Conservation (phyloP, 2,797 vertebrate genomes). For the Prunella strophiata region DNA sequence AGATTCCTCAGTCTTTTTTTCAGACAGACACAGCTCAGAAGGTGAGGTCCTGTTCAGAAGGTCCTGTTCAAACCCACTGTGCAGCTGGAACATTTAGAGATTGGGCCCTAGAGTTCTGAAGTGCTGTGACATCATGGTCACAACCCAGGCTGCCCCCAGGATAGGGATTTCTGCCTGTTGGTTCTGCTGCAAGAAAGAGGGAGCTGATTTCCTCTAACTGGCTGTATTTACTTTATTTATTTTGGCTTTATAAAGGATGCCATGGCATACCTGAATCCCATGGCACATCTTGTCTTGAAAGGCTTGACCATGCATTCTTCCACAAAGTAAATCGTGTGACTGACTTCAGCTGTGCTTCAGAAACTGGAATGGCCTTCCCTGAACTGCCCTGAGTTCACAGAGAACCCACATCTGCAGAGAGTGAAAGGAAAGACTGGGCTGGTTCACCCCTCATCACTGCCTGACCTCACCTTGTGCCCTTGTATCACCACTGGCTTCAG, state of each 20-base stretch:
- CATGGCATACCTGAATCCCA: neutral
- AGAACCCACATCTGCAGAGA: neutral
- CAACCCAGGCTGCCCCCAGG: neutral
- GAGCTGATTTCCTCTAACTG: neutral
- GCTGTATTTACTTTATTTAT: neutral
- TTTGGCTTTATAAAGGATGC: neutral
- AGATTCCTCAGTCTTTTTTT: neutral
- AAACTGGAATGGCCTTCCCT: neutral
- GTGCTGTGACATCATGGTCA: neutral
- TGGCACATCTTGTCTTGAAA: neutral
- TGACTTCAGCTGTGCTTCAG: neutral
- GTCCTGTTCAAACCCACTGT: neutral
- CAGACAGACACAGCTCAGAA: neutral
- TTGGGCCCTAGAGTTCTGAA: neutral
- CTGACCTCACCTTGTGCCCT: neutral
- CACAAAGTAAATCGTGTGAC: rapidly evolving
- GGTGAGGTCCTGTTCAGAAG: neutral
- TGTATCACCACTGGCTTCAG: rapidly evolving
- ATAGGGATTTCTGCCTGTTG: neutral
- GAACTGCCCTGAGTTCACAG: neutral
- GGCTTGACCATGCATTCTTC: neutral
- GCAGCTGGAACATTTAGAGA: neutral
- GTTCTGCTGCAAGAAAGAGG: neutral
- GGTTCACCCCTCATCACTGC: neutral
- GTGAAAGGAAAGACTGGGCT: neutral